These are phyloP conservation scores for Metridium senile DNA, from an alignment of 92 coral and sea anemone genomes.

Conservation along the genomic window DNA sequence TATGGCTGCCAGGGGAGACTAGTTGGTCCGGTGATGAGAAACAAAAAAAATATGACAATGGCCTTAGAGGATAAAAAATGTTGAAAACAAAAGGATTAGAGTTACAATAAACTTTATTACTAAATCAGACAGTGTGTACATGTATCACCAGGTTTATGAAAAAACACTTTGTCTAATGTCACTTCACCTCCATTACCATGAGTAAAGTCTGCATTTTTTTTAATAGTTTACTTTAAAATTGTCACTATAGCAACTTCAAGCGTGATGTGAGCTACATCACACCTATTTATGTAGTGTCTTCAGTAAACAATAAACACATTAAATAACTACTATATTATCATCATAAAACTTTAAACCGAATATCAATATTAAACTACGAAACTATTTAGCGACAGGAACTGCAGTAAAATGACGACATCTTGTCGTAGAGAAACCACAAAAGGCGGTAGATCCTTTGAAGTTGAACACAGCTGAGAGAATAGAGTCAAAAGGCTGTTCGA, in stretches of 20 bases:
- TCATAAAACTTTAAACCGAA: background rate
- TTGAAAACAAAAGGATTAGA: background rate
- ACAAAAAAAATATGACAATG: background rate
- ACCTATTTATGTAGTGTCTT: no score
- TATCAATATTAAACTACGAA: background rate
- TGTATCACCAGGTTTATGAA: background rate
- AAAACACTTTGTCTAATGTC: background rate
- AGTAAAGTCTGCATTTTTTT: background rate
- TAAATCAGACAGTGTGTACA: background rate
- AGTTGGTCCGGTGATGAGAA: no score
- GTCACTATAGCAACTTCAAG: background rate
- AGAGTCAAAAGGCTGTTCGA: background rate
- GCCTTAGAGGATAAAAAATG: background rate
- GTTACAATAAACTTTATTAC: background rate
- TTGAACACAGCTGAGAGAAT: background rate
- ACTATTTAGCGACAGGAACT: background rate
- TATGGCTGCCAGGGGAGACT: no score
- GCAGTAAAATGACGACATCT: background rate
- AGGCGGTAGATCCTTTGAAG: slow-evolving; percentile 1
- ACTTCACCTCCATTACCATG: background rate
- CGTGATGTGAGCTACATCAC: no score
- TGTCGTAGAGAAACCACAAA: background rate
- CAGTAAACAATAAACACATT: background rate
- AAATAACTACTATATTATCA: background rate
- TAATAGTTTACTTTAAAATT: background rate